Evolutionary conservation across 2,113 vertebrate genomes (phyloP).

Genomic region (Holacanthus passer): DNA sequence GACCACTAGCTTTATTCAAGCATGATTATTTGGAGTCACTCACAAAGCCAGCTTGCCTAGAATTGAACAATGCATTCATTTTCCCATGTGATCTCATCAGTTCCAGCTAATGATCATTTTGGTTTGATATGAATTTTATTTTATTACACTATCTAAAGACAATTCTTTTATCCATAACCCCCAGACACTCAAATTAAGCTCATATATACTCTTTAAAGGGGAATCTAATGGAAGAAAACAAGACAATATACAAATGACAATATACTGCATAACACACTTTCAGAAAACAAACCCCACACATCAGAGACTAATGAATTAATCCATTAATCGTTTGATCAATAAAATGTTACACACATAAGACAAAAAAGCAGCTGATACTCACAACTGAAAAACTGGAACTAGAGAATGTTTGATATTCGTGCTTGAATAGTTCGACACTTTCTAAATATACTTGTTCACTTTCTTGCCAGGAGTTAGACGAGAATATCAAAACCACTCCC

Average conservation of each 20-base stretch:
- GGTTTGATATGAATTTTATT: not conserved
- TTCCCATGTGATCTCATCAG: not conserved
- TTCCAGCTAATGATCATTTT: not conserved
- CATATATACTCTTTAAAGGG: not conserved
- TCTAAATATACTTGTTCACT: not conserved
- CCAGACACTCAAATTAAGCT: not conserved
- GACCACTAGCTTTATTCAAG: slow-evolving; percentile 10
- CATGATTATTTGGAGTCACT: slow-evolving; percentile 8
- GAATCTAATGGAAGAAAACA: no score
- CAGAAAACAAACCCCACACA: no score
- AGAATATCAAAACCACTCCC: not conserved
- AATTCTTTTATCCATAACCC: not conserved
- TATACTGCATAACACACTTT: no score
- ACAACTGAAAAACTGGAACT: no score
- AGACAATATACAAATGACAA: no score
- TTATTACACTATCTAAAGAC: not conserved
- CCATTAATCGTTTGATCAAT: not conserved
- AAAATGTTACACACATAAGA: no score
- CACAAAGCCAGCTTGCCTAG: not conserved
- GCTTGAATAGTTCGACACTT: not conserved
- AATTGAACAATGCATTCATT: slow-evolving; percentile 1
- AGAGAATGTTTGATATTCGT: no score
- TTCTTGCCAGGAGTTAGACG: not conserved
- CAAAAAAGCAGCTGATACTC: no score
- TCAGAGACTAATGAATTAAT: not conserved